Conservation (phyloP, 2,797 vertebrate species). For the Antrozous pallidus region DNA sequence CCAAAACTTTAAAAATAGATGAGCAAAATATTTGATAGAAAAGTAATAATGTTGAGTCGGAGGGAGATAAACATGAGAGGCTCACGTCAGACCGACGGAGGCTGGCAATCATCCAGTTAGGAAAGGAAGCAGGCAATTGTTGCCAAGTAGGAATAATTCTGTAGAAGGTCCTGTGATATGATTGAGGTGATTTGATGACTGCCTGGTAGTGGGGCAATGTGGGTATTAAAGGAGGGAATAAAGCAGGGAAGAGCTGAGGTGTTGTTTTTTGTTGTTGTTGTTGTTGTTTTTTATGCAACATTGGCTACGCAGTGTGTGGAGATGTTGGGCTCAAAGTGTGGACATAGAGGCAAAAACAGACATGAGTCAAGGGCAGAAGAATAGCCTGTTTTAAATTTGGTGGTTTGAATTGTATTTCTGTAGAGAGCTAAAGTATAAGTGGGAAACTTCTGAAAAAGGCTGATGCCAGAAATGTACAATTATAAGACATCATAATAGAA, state of each 20-base stretch:
- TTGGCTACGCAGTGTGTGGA: neutral
- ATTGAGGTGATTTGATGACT: neutral
- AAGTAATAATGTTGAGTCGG: neutral
- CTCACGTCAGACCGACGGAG: neutral
- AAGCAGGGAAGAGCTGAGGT: neutral
- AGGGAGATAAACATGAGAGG: neutral
- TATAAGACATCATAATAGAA: conserved; percentile 41
- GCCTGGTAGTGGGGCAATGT: neutral
- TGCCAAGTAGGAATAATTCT: neutral
- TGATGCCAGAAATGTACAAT: conserved; percentile 20
- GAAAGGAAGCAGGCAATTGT: neutral
- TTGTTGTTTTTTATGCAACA: neutral
- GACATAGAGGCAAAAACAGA: neutral
- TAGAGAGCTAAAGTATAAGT: conserved; percentile 30
- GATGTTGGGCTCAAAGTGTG: neutral
- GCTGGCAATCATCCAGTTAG: neutral
- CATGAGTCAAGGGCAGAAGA: neutral
- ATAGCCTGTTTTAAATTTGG: neutral
- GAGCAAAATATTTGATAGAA: neutral
- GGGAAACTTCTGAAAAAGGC: conserved; percentile 2
- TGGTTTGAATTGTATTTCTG: conserved; percentile 17
- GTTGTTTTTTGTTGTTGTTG: neutral
- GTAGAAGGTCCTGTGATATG: neutral
- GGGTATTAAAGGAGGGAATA: neutral
- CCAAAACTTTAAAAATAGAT: neutral